phyloP scores from a whole-genome alignment of 2,797 vertebrate species.

The Acridotheres tristis region DNA sequence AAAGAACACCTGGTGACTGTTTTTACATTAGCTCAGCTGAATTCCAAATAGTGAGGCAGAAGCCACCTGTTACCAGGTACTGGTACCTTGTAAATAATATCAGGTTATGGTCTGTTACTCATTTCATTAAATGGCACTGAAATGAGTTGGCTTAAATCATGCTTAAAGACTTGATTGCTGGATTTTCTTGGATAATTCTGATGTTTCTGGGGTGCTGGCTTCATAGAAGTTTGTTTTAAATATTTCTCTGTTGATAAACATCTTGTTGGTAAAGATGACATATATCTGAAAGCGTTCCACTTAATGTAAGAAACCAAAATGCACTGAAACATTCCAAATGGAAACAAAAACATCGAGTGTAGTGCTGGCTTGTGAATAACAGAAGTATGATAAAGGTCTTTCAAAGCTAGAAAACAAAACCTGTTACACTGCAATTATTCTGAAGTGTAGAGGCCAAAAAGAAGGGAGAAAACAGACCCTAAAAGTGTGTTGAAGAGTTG shows the following conservation, averaged over 20 bases:
- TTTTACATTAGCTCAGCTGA: conserved; percentile 34
- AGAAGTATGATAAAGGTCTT: not conserved
- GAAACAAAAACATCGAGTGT: not conserved
- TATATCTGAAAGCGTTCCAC: not conserved
- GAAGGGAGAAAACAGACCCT: not conserved
- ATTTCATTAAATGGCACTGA: not conserved
- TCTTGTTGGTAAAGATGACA: not conserved
- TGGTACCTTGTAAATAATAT: conserved; percentile 22
- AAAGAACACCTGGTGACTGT: conserved; percentile 47
- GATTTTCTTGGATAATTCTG: not conserved
- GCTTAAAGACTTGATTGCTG: not conserved
- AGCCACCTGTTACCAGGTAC: conserved; percentile 19
- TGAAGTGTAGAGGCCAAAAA: not conserved
- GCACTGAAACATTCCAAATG: not conserved
- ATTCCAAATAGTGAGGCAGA: conserved; percentile 36
- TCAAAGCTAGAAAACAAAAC: not conserved
- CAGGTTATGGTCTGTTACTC: not conserved
- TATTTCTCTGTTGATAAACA: not conserved
- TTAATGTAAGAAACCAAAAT: not conserved
- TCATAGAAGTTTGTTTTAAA: not conserved
- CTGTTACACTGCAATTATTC: not conserved
- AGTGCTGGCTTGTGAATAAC: not conserved
- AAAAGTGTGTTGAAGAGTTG: not conserved
- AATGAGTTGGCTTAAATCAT: not conserved
- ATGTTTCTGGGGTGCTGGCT: not conserved